Base-by-base conservation (phyloP, 2,797 vertebrate genomes). In the Sebastes jordani region DNA sequence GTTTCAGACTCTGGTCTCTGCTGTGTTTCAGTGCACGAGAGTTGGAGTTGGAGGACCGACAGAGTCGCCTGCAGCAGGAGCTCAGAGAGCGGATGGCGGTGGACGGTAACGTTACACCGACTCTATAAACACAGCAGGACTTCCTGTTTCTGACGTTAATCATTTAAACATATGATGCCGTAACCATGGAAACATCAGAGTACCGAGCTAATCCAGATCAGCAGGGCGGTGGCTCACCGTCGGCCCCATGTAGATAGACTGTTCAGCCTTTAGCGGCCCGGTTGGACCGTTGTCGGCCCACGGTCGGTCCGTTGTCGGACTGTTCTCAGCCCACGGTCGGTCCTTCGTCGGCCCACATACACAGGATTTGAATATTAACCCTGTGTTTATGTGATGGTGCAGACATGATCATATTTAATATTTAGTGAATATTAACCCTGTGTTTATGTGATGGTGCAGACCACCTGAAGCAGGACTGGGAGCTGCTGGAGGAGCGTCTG, bases 61-160 rank as follows among this genome's bases (percentile, higher is more conserved):
- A 99, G 95, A 98, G 98, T 81, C 96, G 98, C 0, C 94, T 99
- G 61, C 98, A 99, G 94, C 98, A 98, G 90, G 96, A 98, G 25
- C 96, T 99, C 36, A 94, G 98, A 20, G 97, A 99, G 78, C 95
- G 97, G 70, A 99, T 99, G 98, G 97, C 97, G 0, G 95, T 99
- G 70, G 98, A 99, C 32, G 98, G 98, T 99, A 90, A 87, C 2
- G 5, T 11, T 8, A 65, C 8, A 67, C 23, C 5, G 6, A 56
- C 55, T 23, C 54, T 1, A 11, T 10, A 34, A 4, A 42, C 38
- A 42, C 38, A 42, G 38, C 38, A 42, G 38, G 38, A 61, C 29
- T 32, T 61, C 29, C 8, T 42, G 22, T 66, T 58, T 42, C 38
- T 42, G 14, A 16, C 14, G 6, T 42, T 42, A 42, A 42, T 42